Evolutionary conservation across 2,113 vertebrate species (phyloP).

Genomic region (Festucalex cinctus): DNA sequence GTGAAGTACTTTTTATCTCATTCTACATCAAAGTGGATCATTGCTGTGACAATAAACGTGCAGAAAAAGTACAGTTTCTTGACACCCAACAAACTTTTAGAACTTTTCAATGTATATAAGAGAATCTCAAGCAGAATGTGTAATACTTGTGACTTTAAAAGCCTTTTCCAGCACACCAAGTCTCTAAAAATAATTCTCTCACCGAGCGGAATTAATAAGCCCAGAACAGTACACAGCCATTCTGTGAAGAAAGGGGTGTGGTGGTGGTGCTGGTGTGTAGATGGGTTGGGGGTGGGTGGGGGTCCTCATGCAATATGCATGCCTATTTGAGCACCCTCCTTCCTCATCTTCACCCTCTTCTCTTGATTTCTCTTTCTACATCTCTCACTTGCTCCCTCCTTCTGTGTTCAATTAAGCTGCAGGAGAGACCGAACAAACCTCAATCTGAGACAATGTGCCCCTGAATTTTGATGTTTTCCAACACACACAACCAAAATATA

Average conservation of each 20-base stretch:
- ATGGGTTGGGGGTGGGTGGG: slow-evolving; percentile 3
- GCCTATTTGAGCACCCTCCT: slow-evolving; percentile 66
- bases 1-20: background rate
- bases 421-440: slow-evolving; percentile 58
- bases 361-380: slow-evolving; percentile 50
- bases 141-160: slow-evolving; percentile 73
- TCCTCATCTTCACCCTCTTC: slow-evolving; percentile 60
- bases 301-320: slow-evolving; percentile 73
- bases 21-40: slow-evolving; percentile 4
- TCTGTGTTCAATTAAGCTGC: slow-evolving; percentile 70
- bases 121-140: slow-evolving; percentile 62
- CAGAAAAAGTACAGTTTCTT: background rate
- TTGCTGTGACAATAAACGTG: slow-evolving; percentile 3
- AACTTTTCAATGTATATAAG: slow-evolving; percentile 63
- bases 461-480: slow-evolving; percentile 57
- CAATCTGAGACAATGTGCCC: slow-evolving; percentile 64
- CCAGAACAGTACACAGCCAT: slow-evolving; percentile 72
- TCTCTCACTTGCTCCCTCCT: slow-evolving; percentile 34
- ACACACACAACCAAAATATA: slow-evolving; percentile 2
- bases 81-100: slow-evolving; percentile 44
- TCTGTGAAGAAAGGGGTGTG: slow-evolving; percentile 70
- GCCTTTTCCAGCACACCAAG: slow-evolving; percentile 65
- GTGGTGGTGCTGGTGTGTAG: slow-evolving; percentile 36
- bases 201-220: slow-evolving; percentile 75
- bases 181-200: slow-evolving; percentile 76